Evolutionary conservation across 2,113 vertebrate species (phyloP).

Genomic region (Pachyramphus minor): DNA sequence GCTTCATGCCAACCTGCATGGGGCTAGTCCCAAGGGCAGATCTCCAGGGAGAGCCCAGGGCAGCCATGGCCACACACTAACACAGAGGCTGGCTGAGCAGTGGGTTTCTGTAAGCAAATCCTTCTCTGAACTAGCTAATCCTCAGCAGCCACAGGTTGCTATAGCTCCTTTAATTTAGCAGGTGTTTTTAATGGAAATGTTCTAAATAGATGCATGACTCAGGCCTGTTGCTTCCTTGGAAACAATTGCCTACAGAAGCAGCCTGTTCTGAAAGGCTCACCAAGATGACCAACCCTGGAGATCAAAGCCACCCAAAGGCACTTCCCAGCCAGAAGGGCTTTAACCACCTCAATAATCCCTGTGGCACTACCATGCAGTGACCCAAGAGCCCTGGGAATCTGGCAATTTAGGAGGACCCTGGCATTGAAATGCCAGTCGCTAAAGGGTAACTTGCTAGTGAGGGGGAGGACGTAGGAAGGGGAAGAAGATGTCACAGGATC

Average conservation of each 20-base stretch:
- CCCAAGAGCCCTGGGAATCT: not conserved
- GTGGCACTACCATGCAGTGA: fast-evolving
- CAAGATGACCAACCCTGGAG: constrained; percentile 17
- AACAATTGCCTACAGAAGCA: constrained; percentile 55
- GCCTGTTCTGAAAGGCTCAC: not conserved
- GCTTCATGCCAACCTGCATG: not conserved
- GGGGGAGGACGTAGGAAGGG: constrained; percentile 37
- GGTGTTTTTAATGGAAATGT: constrained; percentile 66
- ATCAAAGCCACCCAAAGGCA: not conserved
- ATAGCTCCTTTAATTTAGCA: constrained; percentile 60
- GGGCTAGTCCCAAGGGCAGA: not conserved
- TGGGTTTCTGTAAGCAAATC: not conserved
- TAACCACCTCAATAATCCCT: not conserved
- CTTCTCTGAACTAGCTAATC: constrained; percentile 38
- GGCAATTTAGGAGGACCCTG: not conserved
- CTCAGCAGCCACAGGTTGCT: constrained; percentile 58
- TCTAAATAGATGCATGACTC: constrained; percentile 61
- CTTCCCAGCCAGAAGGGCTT: not conserved
- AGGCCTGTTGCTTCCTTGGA: constrained; percentile 60
- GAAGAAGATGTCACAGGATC: constrained; percentile 58
- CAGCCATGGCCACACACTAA: not conserved
- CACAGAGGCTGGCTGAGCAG: not conserved
- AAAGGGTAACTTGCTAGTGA: constrained; percentile 29
- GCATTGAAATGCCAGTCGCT: not conserved
- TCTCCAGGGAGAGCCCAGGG: not conserved